These are phyloP conservation scores for rat (Rattus norvegicus) DNA, from an alignment of 2,113 vertebrate species.

Conservation along the genomic window GRCr8 NC_086020.1:214415501-214416000, in stretches of 20 bases:
- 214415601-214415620: not conserved
- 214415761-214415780: not conserved
- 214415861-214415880: not conserved
- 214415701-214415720: not conserved
- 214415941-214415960: not conserved
- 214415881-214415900: not conserved
- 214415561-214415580: not conserved
- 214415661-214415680: constrained; percentile 26
- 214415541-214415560: not conserved
- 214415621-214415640: not conserved
- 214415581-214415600: not conserved
- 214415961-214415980: not conserved
- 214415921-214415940: not conserved
- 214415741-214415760: not conserved
- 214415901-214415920: not conserved
- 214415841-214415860: not conserved
- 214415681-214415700: constrained; percentile 36
- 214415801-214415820: not conserved
- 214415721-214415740: not conserved
- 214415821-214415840: not conserved
- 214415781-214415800: too few relatives aligned
- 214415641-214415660: constrained; percentile 4
- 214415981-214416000: not conserved
- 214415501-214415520: not conserved
- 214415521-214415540: not conserved